Evolutionary conservation across 1,140 invertebrate genomes (phyloP), one percentile per base, ranked within the genome.

Genomic region (Panulirus ornatus): DNA sequence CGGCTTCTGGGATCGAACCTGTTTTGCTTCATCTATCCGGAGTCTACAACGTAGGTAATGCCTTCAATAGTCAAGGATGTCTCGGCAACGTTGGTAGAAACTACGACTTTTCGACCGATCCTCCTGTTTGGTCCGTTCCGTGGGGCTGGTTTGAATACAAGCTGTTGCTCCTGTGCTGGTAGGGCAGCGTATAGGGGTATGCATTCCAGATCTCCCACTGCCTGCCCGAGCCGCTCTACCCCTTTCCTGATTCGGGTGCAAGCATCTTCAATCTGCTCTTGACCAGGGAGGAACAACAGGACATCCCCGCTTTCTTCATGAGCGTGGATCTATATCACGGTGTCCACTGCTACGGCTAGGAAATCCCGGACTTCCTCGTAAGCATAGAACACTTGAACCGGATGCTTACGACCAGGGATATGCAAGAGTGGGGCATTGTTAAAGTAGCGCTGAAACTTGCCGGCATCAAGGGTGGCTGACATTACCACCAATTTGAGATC

Each of bases 31-130:
- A 98, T 98, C 95, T 99, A 99, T 19, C 99, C 99, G 27, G 99
- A 99, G 95, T 99, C 99, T 93, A 99, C 99, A 0, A 99, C 99
- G 95, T 99, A 99, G 6, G 99, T 99, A n/a, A 99, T 98, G 88
- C 99, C 99, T 93, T 99, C 99, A 93, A 99, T 99, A 0, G 99
- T 99, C 6, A 99, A 94, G 0, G 99, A 99, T 0, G 99, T 99
- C 95, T 99, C 99, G 0, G 99, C 99, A 92, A 99, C 99, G 93
- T 99, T 99, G 0, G 99, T 99, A 0, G 99, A 99, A 0, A 99
- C 98, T 0, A 99, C 99, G 34, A 98, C 94, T 92, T 99, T 99
- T 30, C 98, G 95, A 0, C 99, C 98, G 84, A 99, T 97, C 0
- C 97, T 98, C 11, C 99, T 99, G 93, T 98, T 99, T 0, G 97